Conservation (phyloP, 1,140 invertebrate genomes). For the Bicyclus anynana region DNA sequence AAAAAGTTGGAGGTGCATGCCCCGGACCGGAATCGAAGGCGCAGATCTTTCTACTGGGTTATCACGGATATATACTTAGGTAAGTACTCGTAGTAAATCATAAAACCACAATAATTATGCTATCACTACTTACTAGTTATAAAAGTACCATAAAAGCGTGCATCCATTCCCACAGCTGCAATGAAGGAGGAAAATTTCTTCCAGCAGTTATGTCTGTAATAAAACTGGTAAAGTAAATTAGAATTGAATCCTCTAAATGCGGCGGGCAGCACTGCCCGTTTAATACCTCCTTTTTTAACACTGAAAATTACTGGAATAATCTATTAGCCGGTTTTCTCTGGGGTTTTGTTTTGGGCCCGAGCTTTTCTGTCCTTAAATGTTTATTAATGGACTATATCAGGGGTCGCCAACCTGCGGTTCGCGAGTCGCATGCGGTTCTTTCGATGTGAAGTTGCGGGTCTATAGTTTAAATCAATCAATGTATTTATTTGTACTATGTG, state of each 20-base stretch:
- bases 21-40: too few relatives aligned
- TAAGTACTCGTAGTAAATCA: too few relatives aligned
- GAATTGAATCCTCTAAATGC: constrained; percentile 2
- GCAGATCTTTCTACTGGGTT: too few relatives aligned
- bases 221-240: constrained; percentile 1
- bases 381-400: too few relatives aligned
- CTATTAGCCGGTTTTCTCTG: background rate
- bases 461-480: too few relatives aligned
- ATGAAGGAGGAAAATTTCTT: constrained; percentile 1
- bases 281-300: background rate
- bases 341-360: background rate
- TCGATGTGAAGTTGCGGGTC: too few relatives aligned
- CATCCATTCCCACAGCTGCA: background rate
- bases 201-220: constrained; percentile 1
- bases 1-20: too few relatives aligned
- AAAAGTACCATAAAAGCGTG: background rate
- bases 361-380: background rate
- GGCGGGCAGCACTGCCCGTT: background rate
- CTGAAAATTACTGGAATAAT: background rate
- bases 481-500: too few relatives aligned
- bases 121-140: background rate
- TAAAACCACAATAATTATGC: too few relatives aligned
- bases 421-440: too few relatives aligned
- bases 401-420: too few relatives aligned
- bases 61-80: too few relatives aligned